Evolutionary conservation across 2,113 vertebrate species (phyloP).

Genomic region (Sminthopsis crassicaudata): DNA sequence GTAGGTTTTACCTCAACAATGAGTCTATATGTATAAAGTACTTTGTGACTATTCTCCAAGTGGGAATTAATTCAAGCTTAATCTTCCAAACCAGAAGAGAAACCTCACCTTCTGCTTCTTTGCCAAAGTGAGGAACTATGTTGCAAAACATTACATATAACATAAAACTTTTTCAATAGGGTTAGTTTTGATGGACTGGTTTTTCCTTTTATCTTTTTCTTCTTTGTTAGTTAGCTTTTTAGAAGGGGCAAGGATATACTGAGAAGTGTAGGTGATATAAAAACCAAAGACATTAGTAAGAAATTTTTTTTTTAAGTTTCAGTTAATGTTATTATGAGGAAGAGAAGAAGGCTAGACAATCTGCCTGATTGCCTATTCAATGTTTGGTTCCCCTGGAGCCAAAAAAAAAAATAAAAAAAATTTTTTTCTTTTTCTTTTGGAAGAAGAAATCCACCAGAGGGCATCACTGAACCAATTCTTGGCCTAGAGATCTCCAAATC

Average conservation of each 20-base stretch:
- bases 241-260: not conserved
- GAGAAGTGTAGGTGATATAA: not conserved
- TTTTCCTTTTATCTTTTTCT: not conserved
- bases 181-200: not conserved
- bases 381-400: not conserved
- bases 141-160: not conserved
- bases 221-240: not conserved
- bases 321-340: not conserved
- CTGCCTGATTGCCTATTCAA: not conserved
- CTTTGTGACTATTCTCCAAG: not conserved
- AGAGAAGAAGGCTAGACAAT: not conserved
- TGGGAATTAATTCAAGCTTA: not conserved
- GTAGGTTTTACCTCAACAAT: not conserved
- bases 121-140: not conserved
- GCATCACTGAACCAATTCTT: slow-evolving; percentile 71
- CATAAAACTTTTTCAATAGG: not conserved
- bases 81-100: not conserved
- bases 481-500: not conserved
- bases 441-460: slow-evolving; percentile 79
- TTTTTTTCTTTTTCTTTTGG: not conserved
- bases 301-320: not conserved
- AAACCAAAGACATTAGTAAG: not conserved
- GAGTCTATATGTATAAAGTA: not conserved
- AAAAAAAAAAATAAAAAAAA: not conserved
- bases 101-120: not conserved